phyloP scores from a whole-genome alignment of 2,797 vertebrate species.

The Crocidura indochinensis region DNA sequence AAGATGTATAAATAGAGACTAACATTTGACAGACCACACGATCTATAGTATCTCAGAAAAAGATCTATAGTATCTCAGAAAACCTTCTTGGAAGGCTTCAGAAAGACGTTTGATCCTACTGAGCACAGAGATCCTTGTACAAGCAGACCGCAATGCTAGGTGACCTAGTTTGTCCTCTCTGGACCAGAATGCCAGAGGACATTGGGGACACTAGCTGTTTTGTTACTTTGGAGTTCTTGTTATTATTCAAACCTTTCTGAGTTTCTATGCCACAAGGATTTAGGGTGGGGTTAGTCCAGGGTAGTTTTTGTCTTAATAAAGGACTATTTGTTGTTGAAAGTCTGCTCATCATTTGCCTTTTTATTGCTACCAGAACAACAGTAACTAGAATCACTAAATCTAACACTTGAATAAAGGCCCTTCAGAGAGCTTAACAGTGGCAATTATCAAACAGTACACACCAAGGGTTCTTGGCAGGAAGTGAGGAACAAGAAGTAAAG shows the following conservation, averaged over 20 bases:
- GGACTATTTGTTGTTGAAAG: constrained; percentile 79
- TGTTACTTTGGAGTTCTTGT: constrained; percentile 80
- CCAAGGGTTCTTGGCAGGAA: constrained; percentile 82
- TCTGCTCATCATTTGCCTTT: constrained; percentile 82
- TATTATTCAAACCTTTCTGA: constrained; percentile 75
- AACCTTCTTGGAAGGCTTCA: constrained; percentile 3
- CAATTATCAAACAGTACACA: constrained; percentile 80
- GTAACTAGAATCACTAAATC: constrained; percentile 82
- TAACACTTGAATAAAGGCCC: constrained; percentile 81
- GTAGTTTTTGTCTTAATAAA: constrained; percentile 61
- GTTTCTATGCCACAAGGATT: constrained; percentile 70
- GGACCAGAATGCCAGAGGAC: constrained; percentile 72
- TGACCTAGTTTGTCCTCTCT: constrained; percentile 78
- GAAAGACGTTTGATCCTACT: not conserved
- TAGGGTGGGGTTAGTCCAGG: constrained; percentile 76
- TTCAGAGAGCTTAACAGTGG: constrained; percentile 76
- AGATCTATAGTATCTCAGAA: not conserved
- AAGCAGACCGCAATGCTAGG: constrained; percentile 40
- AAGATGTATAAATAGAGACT: not conserved
- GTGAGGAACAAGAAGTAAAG: constrained; percentile 82
- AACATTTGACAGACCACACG: not conserved
- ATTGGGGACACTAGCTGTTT: constrained; percentile 69
- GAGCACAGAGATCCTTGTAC: not conserved
- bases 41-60: not conserved
- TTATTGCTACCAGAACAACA: constrained; percentile 82